These are phyloP conservation scores for Silvanus unidentatus DNA, from an alignment of 2,888 invertebrate species.

Conservation along the genomic window DNA sequence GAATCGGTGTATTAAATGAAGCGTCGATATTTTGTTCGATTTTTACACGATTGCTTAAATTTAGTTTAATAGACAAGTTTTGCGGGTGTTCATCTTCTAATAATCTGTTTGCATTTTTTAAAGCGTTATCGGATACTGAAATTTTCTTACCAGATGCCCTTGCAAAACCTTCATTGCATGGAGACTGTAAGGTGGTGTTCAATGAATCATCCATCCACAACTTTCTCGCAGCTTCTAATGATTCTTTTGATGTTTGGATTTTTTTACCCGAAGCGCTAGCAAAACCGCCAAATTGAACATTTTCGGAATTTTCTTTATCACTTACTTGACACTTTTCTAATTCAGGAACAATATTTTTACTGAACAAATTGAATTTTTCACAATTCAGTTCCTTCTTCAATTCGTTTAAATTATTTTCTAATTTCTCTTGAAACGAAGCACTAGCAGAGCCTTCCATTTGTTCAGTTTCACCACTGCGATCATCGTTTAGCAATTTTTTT, in stretches of 20 bases:
- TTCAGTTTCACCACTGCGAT: slow-evolving; percentile 13
- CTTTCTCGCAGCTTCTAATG: slow-evolving; percentile 27
- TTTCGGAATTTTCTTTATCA: slow-evolving; percentile 1
- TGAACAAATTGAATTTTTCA: slow-evolving; percentile 12
- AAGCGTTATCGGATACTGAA: slow-evolving; percentile 38
- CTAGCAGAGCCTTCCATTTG: slow-evolving; percentile 11
- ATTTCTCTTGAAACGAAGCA: neutral
- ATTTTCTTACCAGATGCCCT: slow-evolving; percentile 41
- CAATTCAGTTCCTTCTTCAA: slow-evolving; percentile 2
- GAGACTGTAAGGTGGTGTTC: neutral
- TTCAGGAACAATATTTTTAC: too few species aligned
- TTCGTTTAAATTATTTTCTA: neutral
- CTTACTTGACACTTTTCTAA: slow-evolving; percentile 6
- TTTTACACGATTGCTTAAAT: slow-evolving; percentile 14
- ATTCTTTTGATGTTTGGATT: slow-evolving; percentile 43
- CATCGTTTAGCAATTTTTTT: slow-evolving; percentile 33
- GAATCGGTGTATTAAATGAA: neutral
- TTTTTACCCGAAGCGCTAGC: slow-evolving; percentile 42
- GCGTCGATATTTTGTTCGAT: neutral
- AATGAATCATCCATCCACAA: slow-evolving; percentile 6
- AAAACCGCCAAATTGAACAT: slow-evolving; percentile 39
- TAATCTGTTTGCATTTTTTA: slow-evolving; percentile 37
- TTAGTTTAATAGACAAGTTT: too few species aligned
- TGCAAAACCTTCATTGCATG: slow-evolving; percentile 4
- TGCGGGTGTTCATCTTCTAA: too few species aligned